A percentile compares a stretch with the other conserved stretches of the same genome.
Evolutionary conservation across 2,113 vertebrate genomes (phyloP).

Genomic region (Mesitornis unicolor): DNA sequence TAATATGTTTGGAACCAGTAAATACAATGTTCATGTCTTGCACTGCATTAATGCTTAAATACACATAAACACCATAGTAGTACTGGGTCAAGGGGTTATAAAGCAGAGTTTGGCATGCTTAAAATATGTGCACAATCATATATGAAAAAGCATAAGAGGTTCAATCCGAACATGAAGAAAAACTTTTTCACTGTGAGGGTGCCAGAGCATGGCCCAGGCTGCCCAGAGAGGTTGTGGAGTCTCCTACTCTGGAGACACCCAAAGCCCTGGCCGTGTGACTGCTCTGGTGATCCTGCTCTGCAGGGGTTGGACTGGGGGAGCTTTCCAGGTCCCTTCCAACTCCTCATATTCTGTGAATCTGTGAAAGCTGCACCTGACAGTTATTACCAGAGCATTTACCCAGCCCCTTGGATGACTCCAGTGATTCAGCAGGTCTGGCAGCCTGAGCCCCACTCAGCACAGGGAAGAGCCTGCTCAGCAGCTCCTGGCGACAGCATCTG

Average conservation of each 20-base stretch:
- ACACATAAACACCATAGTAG: background rate
- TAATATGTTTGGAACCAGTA: background rate
- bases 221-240: too few relatives aligned
- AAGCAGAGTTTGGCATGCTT: background rate
- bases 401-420: background rate
- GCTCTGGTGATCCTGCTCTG: too few relatives aligned
- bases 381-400: background rate
- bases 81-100: background rate
- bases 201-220: too few relatives aligned
- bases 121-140: background rate
- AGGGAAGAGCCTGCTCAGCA: background rate
- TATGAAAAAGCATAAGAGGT: too few relatives aligned
- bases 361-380: background rate
- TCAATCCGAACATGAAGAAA: too few relatives aligned
- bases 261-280: too few relatives aligned
- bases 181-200: too few relatives aligned
- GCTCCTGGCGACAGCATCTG: accelerated
- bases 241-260: too few relatives aligned
- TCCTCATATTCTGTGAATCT: too few relatives aligned
- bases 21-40: background rate
- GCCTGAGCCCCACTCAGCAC: background rate
- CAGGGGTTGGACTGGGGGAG: too few relatives aligned
- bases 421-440: background rate
- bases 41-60: background rate
- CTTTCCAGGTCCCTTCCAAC: too few relatives aligned